A percentile compares a stretch with the other conserved stretches of the same genome.
These are phyloP conservation scores for Saguinus imperator DNA, from an alignment of 2,113 vertebrate genomes.

Conservation along the genomic window DNA sequence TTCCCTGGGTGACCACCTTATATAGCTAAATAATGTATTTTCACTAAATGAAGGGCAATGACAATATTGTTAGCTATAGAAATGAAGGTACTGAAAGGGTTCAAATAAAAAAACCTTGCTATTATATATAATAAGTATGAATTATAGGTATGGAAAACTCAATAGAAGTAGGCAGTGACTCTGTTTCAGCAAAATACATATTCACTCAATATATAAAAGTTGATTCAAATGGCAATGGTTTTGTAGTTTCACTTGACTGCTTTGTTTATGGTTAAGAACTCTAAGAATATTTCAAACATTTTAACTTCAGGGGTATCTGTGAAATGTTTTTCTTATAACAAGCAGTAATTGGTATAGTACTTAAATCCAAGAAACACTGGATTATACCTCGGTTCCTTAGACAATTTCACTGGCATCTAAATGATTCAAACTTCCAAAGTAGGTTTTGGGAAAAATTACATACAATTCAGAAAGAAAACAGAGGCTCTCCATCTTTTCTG, in stretches of 20 bases:
- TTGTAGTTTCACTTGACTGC: not conserved
- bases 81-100: constrained; percentile 7
- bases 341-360: not conserved
- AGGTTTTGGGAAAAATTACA: constrained; percentile 14
- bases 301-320: not conserved
- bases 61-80: constrained; percentile 34
- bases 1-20: not conserved
- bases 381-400: not conserved
- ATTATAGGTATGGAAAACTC: not conserved
- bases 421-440: constrained; percentile 1
- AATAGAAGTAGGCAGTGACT: constrained; percentile 36
- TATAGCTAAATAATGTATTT: not conserved
- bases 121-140: not conserved
- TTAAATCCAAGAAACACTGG: not conserved
- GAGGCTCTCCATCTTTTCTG: not conserved
- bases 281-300: not conserved
- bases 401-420: constrained; percentile 12
- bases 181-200: constrained; percentile 32
- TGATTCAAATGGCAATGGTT: not conserved
- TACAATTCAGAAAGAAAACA: constrained; percentile 17
- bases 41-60: not conserved
- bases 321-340: constrained; percentile 28
- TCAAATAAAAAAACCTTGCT: constrained; percentile 47
- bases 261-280: constrained; percentile 28
- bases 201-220: constrained; percentile 9